These are phyloP conservation scores for Alauda arvensis DNA, from an alignment of 2,797 vertebrate genomes.

Conservation along the genomic window DNA sequence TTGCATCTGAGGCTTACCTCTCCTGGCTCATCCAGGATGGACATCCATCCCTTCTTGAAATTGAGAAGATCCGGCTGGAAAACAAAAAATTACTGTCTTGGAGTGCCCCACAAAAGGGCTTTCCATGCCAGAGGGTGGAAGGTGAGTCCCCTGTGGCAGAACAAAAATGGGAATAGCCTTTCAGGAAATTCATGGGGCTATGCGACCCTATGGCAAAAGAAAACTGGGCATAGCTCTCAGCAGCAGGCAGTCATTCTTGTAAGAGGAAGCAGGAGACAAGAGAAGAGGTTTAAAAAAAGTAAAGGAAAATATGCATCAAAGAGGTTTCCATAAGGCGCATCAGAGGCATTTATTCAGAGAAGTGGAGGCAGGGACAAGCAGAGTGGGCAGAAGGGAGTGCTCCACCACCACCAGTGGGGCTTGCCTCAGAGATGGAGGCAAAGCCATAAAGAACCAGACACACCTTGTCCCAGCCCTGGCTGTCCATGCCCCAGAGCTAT, in stretches of 20 bases:
- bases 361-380: background rate
- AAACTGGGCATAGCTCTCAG: background rate
- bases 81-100: slow-evolving; percentile 4
- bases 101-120: background rate
- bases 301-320: slow-evolving; percentile 17
- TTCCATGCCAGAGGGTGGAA: background rate
- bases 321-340: slow-evolving; percentile 31
- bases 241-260: background rate
- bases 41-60: slow-evolving; percentile 99
- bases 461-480: background rate
- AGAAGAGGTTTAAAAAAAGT: background rate
- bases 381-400: background rate
- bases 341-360: slow-evolving; percentile 22
- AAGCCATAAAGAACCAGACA: background rate
- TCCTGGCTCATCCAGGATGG: slow-evolving; percentile 85
- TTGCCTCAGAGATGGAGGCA: background rate
- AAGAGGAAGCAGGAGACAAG: slow-evolving; percentile 22
- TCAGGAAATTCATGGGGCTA: background rate
- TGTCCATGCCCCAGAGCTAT: background rate
- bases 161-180: background rate
- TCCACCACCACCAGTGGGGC: background rate
- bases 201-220: background rate
- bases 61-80: slow-evolving; percentile 93
- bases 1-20: slow-evolving; percentile 76
- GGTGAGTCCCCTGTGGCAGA: background rate